phyloP scores from a whole-genome alignment of 2,113 vertebrate species.

The Theristicus caerulescens region DNA sequence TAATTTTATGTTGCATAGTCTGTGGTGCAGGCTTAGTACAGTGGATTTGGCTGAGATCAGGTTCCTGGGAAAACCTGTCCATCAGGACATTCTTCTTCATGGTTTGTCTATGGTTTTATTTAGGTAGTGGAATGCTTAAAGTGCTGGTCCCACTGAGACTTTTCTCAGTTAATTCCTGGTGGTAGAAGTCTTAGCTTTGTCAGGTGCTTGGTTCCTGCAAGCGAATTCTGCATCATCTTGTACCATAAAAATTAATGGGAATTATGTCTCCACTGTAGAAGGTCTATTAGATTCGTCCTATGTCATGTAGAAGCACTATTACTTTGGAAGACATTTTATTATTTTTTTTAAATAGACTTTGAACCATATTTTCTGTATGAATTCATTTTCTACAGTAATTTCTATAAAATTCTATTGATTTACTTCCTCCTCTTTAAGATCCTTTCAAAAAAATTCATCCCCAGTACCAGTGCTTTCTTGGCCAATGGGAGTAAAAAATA shows the following conservation, averaged over 20 bases:
- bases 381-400: neutral
- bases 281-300: neutral
- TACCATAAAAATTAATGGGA: neutral
- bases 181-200: neutral
- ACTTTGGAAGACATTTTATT: neutral
- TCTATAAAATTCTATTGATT: neutral
- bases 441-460: neutral
- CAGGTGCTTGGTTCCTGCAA: neutral
- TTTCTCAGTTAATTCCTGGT: neutral
- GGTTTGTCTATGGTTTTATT: neutral
- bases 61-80: neutral
- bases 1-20: neutral
- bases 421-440: neutral
- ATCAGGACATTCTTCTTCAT: neutral
- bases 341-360: neutral
- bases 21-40: neutral
- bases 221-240: neutral
- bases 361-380: neutral
- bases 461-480: neutral
- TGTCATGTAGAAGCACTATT: neutral
- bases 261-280: neutral
- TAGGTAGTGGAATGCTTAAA: neutral
- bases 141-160: neutral
- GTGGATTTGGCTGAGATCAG: neutral
- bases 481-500: neutral